Evolutionary conservation across 2,888 invertebrate genomes (phyloP).

Genomic region (Vannuccia rotundouncinata): DNA sequence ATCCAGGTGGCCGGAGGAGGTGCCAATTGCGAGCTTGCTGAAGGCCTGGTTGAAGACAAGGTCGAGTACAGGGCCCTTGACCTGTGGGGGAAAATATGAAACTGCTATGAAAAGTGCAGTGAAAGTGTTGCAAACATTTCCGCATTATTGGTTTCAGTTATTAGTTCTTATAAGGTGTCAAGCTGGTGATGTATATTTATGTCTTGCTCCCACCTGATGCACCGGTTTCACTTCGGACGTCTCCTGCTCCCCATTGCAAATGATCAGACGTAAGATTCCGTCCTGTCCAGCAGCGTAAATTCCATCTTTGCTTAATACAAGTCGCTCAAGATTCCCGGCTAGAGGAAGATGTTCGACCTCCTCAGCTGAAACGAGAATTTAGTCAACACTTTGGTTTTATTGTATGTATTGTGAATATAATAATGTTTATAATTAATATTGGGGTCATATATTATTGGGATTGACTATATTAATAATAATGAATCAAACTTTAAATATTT

Average conservation of each 20-base stretch:
- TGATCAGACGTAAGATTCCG: conserved; percentile 10
- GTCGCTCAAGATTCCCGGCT: not conserved
- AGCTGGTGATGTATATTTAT: no score
- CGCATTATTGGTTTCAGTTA: no score
- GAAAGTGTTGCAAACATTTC: no score
- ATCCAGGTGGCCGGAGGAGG: not conserved
- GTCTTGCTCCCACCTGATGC: not conserved
- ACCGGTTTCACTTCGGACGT: not conserved
- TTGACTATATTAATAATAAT: no score
- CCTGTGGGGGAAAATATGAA: not conserved
- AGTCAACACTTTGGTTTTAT: no score
- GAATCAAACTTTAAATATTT: no score
- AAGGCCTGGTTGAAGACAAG: not conserved
- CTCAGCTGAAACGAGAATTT: not conserved
- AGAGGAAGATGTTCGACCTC: not conserved
- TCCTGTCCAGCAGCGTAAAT: conserved; percentile 21
- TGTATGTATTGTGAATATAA: no score
- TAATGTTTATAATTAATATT: no score
- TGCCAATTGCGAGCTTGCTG: not conserved
- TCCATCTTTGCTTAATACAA: not conserved
- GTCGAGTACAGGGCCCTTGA: not conserved
- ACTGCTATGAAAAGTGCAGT: no score
- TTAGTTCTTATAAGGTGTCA: no score
- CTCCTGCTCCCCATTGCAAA: no score
- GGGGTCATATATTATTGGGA: no score